Evolutionary conservation across 2,888 invertebrate species (phyloP).

Genomic region (Endotricha flammealis): DNA sequence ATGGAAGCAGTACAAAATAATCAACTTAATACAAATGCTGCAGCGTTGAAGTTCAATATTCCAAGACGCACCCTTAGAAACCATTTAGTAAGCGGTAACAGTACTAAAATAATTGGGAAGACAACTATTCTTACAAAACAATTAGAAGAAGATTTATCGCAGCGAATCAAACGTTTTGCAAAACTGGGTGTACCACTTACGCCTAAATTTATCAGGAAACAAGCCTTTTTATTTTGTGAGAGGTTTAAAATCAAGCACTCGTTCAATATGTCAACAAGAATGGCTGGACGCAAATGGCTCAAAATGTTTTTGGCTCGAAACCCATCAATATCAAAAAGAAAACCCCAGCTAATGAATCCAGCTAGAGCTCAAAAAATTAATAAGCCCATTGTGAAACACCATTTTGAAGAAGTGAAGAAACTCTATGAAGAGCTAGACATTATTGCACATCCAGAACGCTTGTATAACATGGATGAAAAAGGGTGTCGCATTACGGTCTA

Average conservation of each 20-base stretch:
- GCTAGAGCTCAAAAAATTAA: constrained; percentile 23
- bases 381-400: constrained; percentile 17
- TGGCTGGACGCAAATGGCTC: constrained; percentile 14
- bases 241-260: not conserved
- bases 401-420: constrained; percentile 20
- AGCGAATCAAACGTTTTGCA: constrained; percentile 28
- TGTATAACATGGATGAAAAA: constrained; percentile 21
- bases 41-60: constrained; percentile 18
- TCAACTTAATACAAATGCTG: constrained; percentile 23
- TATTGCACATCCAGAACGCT: constrained; percentile 18
- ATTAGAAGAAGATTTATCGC: constrained; percentile 24
- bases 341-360: constrained; percentile 20
- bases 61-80: constrained; percentile 28
- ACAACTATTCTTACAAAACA: constrained; percentile 22
- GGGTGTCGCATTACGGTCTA: constrained; percentile 22
- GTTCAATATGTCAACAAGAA: constrained; percentile 3
- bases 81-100: constrained; percentile 22
- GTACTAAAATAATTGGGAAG: constrained; percentile 21
- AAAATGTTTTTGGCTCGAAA: constrained; percentile 16
- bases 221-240: not conserved
- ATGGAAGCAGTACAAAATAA: constrained; percentile 26
- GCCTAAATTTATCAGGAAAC: constrained; percentile 21
- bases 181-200: constrained; percentile 27
- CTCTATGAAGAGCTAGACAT: constrained; percentile 23
- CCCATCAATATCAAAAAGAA: constrained; percentile 4